These are phyloP conservation scores for Psylliodes chrysocephalus DNA, from an alignment of 2,888 invertebrate species.

Conservation along the genomic window DNA sequence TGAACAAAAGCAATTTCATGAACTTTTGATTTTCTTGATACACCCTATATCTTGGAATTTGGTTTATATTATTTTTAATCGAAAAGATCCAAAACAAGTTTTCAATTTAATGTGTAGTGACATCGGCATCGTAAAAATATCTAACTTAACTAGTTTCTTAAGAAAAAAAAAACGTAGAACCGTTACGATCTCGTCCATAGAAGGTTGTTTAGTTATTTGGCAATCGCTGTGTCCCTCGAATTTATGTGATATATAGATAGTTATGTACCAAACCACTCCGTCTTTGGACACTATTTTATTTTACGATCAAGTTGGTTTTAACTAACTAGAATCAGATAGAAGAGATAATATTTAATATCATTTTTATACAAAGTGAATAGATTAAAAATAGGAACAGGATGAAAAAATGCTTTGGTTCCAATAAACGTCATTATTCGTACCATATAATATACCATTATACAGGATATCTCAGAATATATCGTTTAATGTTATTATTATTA, in stretches of 20 bases:
- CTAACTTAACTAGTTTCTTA: constrained; percentile 24
- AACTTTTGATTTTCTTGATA: no score
- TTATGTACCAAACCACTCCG: constrained; percentile 23
- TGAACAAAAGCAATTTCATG: no score
- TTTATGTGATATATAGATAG: constrained; percentile 19
- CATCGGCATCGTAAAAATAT: constrained; percentile 32
- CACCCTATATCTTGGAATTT: neutral
- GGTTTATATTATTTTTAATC: constrained; percentile 9
- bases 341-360: no score
- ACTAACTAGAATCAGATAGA: neutral
- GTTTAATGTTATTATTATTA: no score
- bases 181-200: constrained; percentile 26
- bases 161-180: constrained; percentile 18
- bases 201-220: constrained; percentile 31
- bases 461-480: no score
- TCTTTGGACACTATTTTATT: constrained; percentile 17
- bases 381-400: no score
- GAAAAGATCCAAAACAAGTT: constrained; percentile 26
- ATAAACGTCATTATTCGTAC: no score
- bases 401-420: no score
- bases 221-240: constrained; percentile 26
- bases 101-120: constrained; percentile 31
- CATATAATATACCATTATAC: no score
- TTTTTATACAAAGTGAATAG: no score
- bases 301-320: neutral